Conservation (phyloP, 2,888 invertebrate genomes). For the Pecten maximus region DNA sequence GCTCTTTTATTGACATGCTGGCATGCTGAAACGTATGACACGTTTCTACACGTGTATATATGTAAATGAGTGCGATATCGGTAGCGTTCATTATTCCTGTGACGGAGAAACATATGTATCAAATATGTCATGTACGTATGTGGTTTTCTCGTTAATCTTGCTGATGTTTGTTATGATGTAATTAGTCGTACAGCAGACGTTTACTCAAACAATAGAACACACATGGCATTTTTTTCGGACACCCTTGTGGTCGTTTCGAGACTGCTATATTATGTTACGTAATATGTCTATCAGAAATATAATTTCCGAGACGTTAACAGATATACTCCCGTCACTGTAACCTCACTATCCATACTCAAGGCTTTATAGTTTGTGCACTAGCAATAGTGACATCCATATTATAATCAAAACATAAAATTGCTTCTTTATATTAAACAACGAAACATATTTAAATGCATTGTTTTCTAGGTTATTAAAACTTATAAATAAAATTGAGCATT, state of each 20-base stretch:
- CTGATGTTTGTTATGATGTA: not conserved
- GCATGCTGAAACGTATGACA: not conserved
- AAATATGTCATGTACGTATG: not conserved
- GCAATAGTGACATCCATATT: too few species aligned
- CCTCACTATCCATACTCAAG: not conserved
- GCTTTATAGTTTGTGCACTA: too few species aligned
- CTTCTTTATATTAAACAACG: too few species aligned
- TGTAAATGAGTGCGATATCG: not conserved
- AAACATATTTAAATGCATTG: too few species aligned
- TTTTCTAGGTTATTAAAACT: too few species aligned
- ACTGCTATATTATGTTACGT: not conserved
- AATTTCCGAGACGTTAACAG: not conserved
- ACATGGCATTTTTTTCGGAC: not conserved
- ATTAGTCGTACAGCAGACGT: not conserved
- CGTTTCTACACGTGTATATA: not conserved
- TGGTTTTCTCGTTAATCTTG: not conserved
- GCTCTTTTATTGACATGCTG: not conserved
- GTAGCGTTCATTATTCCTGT: not conserved
- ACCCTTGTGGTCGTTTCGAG: not conserved
- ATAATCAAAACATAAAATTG: too few species aligned
- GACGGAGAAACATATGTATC: not conserved
- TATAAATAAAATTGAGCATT: too few species aligned
- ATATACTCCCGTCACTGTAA: not conserved
- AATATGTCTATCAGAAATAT: not conserved
- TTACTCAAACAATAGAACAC: not conserved